These are phyloP conservation scores for Sebastes alutus DNA, from an alignment of 2,797 vertebrate genomes.

Conservation along the genomic window DNA sequence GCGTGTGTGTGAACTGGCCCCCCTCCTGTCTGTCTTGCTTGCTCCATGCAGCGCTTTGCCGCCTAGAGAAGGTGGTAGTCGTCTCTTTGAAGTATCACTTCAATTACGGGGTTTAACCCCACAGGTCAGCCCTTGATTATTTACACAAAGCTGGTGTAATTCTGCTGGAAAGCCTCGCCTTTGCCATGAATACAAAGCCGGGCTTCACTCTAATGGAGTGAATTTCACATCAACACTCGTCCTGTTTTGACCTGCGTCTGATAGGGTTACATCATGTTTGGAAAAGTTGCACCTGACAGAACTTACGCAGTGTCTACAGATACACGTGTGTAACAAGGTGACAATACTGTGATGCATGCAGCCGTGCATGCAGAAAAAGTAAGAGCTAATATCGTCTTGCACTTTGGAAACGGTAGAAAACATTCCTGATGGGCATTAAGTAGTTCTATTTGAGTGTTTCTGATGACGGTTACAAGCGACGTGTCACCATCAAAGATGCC, in stretches of 20 bases:
- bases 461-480: slow-evolving; percentile 24
- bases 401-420: slow-evolving; percentile 14
- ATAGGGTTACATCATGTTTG: slow-evolving; percentile 87
- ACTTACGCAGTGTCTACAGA: not conserved
- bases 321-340: not conserved
- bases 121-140: slow-evolving; percentile 98
- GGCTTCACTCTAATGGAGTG: slow-evolving; percentile 85
- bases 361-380: not conserved
- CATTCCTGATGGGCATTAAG: slow-evolving; percentile 11
- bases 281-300: slow-evolving; percentile 68
- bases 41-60: slow-evolving; percentile 69
- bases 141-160: slow-evolving; percentile 97
- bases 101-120: slow-evolving; percentile 99
- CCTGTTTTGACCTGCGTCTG: slow-evolving; percentile 90
- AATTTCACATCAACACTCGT: slow-evolving; percentile 86
- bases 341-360: not conserved
- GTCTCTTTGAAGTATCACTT: slow-evolving; percentile 99
- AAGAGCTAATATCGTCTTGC: not conserved
- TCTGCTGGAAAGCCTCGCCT: slow-evolving; percentile 91
- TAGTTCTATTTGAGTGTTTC: slow-evolving; percentile 31
- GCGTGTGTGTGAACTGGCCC: slow-evolving; percentile 6
- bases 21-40: slow-evolving; percentile 65
- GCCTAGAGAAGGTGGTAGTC: slow-evolving; percentile 90
- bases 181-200: slow-evolving; percentile 88
- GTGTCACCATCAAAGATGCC: slow-evolving; percentile 45